Conservation (phyloP, 1,140 invertebrate genomes). For the Neodiprion pinetum region DNA sequence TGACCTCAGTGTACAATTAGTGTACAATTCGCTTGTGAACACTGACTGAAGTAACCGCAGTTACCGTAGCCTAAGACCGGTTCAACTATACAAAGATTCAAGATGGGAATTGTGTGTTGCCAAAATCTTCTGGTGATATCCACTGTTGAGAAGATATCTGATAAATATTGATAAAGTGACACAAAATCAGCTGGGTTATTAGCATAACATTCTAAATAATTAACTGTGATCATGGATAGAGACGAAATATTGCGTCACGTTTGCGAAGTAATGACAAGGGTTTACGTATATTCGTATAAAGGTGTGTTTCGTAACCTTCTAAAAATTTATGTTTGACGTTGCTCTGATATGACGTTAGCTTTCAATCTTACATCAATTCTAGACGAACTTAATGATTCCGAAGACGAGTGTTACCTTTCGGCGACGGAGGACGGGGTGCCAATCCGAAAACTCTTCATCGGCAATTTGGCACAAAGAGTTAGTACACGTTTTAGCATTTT, state of each 20-base stretch:
- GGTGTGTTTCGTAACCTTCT: not conserved
- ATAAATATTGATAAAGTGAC: too few species aligned
- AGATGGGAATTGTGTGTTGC: too few species aligned
- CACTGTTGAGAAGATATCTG: too few species aligned
- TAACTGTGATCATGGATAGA: not conserved
- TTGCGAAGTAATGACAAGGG: not conserved
- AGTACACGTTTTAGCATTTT: conserved; percentile 29
- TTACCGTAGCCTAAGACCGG: too few species aligned
- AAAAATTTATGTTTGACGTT: not conserved
- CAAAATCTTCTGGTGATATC: too few species aligned
- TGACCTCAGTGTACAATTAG: too few species aligned
- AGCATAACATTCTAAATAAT: too few species aligned
- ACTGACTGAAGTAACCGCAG: too few species aligned
- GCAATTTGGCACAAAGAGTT: conserved; percentile 55
- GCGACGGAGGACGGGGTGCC: conserved; percentile 44
- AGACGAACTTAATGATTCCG: not conserved
- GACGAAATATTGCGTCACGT: not conserved
- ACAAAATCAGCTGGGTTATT: too few species aligned
- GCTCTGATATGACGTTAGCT: not conserved
- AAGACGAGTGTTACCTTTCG: not conserved
- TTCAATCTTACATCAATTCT: not conserved
- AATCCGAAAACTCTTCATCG: conserved; percentile 55
- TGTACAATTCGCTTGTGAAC: too few species aligned
- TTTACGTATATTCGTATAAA: conserved; percentile 1
- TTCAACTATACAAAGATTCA: too few species aligned